These are phyloP conservation scores for Labeo calbasu DNA, from an alignment of 2,797 vertebrate genomes.

Conservation along the genomic window DNA sequence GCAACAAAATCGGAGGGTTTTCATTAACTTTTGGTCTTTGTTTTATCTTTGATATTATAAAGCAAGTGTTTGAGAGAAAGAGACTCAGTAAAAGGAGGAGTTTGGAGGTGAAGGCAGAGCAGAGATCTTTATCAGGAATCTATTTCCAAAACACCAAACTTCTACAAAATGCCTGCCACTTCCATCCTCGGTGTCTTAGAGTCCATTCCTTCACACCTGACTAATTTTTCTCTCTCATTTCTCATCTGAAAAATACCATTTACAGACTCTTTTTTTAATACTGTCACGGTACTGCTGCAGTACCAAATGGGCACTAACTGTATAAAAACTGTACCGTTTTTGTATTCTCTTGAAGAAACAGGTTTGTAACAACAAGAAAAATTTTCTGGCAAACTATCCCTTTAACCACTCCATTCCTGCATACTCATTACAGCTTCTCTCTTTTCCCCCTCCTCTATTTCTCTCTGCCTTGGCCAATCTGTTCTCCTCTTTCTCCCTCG, in stretches of 20 bases:
- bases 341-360: not conserved
- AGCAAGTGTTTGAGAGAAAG: not conserved
- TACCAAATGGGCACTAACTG: not conserved
- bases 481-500: constrained; percentile 5
- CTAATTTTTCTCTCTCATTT: not conserved
- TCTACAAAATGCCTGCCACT: not conserved
- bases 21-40: not conserved
- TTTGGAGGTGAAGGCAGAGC: not conserved
- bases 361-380: not conserved
- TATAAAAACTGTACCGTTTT: not conserved
- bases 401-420: not conserved
- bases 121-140: not conserved
- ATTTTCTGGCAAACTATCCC: not conserved
- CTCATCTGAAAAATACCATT: not conserved
- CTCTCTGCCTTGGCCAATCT: not conserved
- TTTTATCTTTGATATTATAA: not conserved
- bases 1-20: not conserved
- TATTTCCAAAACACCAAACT: not conserved
- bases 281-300: not conserved
- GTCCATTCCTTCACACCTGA: not conserved
- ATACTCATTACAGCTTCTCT: not conserved
- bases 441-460: not conserved
- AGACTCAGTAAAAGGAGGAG: too few species aligned
- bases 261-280: not conserved
- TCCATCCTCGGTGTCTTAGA: not conserved